These are phyloP conservation scores for Cheiracanthium punctorium DNA, from an alignment of 2,888 invertebrate species.

Conservation along the genomic window DNA sequence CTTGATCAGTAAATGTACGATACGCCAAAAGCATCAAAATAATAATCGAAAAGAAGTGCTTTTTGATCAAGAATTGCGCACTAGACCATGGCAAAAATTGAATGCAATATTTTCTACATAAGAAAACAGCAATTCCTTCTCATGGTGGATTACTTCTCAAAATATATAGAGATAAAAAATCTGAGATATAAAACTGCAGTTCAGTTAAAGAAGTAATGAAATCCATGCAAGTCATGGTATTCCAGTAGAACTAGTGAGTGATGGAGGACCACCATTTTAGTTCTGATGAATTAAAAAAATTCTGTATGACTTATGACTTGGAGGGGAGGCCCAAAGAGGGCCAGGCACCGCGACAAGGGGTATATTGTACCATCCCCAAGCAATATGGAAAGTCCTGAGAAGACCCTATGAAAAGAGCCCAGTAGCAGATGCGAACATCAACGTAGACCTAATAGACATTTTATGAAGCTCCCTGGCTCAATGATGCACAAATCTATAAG, in stretches of 20 bases:
- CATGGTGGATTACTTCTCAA: neutral
- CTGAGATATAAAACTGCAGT: neutral
- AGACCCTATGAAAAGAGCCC: too few species aligned
- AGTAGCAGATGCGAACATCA: too few species aligned
- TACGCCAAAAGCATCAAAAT: too few species aligned
- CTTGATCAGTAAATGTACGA: neutral
- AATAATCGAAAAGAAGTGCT: neutral
- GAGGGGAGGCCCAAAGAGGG: too few species aligned
- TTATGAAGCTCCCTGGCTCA: too few species aligned
- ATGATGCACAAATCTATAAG: too few species aligned
- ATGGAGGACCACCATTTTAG: slow-evolving; percentile 1
- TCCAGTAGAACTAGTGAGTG: slow-evolving; percentile 1
- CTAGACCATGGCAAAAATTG: slow-evolving; percentile 11
- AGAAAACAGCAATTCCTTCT: neutral
- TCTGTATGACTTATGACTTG: neutral
- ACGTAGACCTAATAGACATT: too few species aligned
- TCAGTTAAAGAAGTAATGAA: too few species aligned
- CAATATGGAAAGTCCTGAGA: too few species aligned
- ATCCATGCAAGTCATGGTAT: slow-evolving; percentile 14
- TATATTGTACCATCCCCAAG: too few species aligned
- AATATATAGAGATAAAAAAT: neutral
- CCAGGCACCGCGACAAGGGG: too few species aligned
- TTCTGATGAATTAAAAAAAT: neutral
- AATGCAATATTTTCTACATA: neutral
- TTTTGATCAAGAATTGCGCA: neutral